A percentile compares a stretch with the other conserved stretches of the same genome.
Evolutionary conservation across 2,113 vertebrate species (phyloP).

Genomic region (Sialia sialis): DNA sequence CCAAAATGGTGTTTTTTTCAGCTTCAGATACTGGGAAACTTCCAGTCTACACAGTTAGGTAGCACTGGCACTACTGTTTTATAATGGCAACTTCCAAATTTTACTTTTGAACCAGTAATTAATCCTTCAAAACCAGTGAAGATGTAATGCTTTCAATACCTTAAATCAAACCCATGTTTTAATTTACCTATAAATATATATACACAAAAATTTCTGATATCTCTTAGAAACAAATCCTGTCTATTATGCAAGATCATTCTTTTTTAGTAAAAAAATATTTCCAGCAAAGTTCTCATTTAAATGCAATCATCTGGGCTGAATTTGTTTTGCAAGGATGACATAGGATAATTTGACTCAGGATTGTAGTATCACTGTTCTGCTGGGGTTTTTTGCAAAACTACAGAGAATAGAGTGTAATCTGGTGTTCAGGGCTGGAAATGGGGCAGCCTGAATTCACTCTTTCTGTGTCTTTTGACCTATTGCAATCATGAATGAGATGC

Average conservation of each 20-base stretch:
- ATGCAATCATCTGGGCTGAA: background rate
- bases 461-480: background rate
- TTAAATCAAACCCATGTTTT: background rate
- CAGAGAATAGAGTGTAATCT: background rate
- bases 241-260: background rate
- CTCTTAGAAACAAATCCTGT: background rate
- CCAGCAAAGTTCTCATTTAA: background rate
- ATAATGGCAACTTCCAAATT: background rate
- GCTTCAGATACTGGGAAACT: background rate
- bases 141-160: background rate
- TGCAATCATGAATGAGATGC: background rate
- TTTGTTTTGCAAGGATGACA: background rate
- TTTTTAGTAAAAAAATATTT: background rate
- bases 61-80: background rate
- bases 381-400: background rate
- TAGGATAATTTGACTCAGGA: background rate
- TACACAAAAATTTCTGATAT: background rate
- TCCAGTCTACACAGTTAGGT: background rate
- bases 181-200: background rate
- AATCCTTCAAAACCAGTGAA: background rate
- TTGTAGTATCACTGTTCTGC: background rate
- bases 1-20: background rate
- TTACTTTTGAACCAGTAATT: background rate
- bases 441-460: background rate
- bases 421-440: background rate